Percentiles rank a stretch among this genome's conserved stretches.
phyloP scores from a whole-genome alignment of 2,113 vertebrate genomes.

The Pteruthius melanotis region DNA sequence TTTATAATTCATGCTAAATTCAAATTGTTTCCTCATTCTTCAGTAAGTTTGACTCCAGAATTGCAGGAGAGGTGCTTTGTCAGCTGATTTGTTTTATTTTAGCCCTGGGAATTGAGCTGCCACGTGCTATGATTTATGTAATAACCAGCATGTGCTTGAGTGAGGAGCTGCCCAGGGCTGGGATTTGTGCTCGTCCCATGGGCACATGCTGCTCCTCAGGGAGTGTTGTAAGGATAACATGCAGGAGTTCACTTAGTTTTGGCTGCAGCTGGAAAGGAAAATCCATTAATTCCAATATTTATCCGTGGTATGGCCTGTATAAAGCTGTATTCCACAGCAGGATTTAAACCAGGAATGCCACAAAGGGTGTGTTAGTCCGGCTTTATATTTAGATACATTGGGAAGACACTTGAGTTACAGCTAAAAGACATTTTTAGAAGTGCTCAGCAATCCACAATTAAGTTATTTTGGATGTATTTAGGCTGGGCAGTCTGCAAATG shows the following conservation, averaged over 20 bases:
- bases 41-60: neutral
- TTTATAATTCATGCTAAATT: neutral
- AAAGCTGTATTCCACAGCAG: neutral
- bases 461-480: neutral
- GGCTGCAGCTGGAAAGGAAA: neutral
- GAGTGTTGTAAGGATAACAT: neutral
- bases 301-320: fast-evolving
- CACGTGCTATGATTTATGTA: neutral
- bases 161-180: neutral
- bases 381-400: neutral
- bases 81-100: neutral
- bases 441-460: neutral
- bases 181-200: neutral
- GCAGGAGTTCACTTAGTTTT: neutral
- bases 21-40: neutral
- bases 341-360: neutral
- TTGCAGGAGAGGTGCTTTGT: neutral
- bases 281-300: neutral
- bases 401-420: neutral
- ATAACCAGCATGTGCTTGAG: neutral
- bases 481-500: neutral
- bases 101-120: neutral
- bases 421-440: neutral
- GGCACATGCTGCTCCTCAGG: neutral
- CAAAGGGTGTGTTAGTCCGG: neutral